Base-by-base conservation (phyloP, 1,140 invertebrate genomes). In the Bemisia tabaci region DNA sequence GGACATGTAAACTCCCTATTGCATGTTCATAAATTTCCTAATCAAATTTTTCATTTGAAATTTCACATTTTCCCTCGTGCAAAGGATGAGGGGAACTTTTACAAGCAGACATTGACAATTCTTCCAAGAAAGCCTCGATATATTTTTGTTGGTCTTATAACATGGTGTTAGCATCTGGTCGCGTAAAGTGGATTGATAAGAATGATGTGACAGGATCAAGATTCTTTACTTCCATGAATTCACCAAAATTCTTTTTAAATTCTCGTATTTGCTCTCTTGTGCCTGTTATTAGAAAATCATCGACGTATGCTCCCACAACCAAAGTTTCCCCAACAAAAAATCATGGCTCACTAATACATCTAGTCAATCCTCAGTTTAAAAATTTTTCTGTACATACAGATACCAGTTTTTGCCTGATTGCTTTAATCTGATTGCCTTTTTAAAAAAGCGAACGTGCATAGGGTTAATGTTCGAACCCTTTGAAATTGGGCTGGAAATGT, bases 341-440 rank as follows among this genome's bases (percentile, higher is more conserved):
- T n/a, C n/a, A n/a, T n/a, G n/a, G n/a, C n/a, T n/a, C n/a, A n/a
- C n/a, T n/a, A n/a, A n/a, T 25, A 22, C 63, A 5, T 12, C 26
- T 26, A 9, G 22, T 39, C 27, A 64, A 64, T 39, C 22, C 22
- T 39, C 27, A 33, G 22, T 26, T 39, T 26, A n/a, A 25, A 26
- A 64, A 39, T 39, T 12, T 39, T 39, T 64, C 63, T 64, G 26
- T 22, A 64, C 27, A 33, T 26, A 64, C 11, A 39, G 26, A 22
- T 64, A 64, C 63, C 63, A 64, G 22, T n/a, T 64, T 64, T 2
- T 39, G 2, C 12, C 26, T 2, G 26, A 26, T 33, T 64, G 26
- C 26, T 64, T 64, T 21, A 64, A 39, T 12, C 63, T 39, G 48
- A 39, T 39, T 39, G 48, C 27, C 24, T 64, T 64, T 26, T 64